Base-by-base conservation (phyloP, 2,113 vertebrate species). In the Neodon shergylaensis region DNA sequence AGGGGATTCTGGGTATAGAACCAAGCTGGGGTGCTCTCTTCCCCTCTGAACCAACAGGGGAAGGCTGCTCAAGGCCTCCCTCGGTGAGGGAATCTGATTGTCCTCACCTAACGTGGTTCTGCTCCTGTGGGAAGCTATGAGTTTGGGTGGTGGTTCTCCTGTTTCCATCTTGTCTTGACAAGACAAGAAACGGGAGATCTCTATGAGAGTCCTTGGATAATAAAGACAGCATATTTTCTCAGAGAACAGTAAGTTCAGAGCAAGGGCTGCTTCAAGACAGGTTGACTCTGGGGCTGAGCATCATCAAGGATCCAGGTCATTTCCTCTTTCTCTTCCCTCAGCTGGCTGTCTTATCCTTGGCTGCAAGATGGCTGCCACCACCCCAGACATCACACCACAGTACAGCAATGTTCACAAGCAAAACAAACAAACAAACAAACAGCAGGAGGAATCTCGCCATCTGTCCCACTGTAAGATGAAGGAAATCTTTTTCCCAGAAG, bases 321-420 rank as follows among this genome's bases (percentile, higher is more conserved):
- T 89, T 81, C 82, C 74, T 70, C 70, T 94, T 91, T 52, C 92
- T 58, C 65, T 94, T 74, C 81, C 79, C 81, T 93, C 89, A 91
- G 77, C 31, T 5, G 26, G 81, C 77, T 36, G 49, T 74, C 70
- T 94, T 52, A 65, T 54, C 54, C 74, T 77, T 61, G 44, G 66
- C 72, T 68, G 47, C 66, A 92, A 81, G n/a, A 65, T 54, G 82
- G 73, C 77, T 88, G 81, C 90, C 19, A 5, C 49, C 26, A 82
- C 49, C 58, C 93, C 79, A 92, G 92, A n/a, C 28, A 44, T 79
- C 74, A 90, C 54, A 24, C 79, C 44, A 36, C 88, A 79, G 70
- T 28, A 52, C 31, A 94, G 77, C 28, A 22, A 28, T 9, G 11
- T 89, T 65, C 44, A 74, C 17, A 63, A 76, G 76, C 90, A 79